phyloP scores from a whole-genome alignment of 2,888 invertebrate genomes.

The Polyploca ridens region DNA sequence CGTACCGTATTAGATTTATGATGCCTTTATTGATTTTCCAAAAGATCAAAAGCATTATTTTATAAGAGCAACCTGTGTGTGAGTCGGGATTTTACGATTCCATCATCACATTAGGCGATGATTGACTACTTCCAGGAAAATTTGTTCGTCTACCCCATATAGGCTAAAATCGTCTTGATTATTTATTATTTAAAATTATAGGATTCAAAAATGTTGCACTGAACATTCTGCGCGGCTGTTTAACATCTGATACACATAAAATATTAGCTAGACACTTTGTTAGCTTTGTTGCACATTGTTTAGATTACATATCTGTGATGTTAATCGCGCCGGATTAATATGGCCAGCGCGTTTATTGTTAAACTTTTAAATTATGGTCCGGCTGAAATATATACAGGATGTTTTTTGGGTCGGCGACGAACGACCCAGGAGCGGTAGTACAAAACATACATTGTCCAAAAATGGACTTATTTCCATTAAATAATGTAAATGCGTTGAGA shows the following conservation, averaged over 20 bases:
- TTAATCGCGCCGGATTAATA: background rate
- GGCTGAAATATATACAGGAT: background rate
- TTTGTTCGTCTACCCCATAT: background rate
- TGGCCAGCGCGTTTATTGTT: slow-evolving; percentile 4
- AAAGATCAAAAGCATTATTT: too few relatives aligned
- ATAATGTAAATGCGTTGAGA: too few relatives aligned
- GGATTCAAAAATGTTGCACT: background rate
- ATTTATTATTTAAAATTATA: background rate
- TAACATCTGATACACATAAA: slow-evolving; percentile 12
- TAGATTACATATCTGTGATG: slow-evolving; percentile 10
- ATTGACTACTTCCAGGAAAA: background rate
- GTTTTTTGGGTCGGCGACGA: too few relatives aligned
- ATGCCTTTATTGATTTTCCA: too few relatives aligned
- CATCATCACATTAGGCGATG: background rate
- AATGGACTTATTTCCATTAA: too few relatives aligned
- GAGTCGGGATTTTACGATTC: background rate
- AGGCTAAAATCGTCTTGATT: background rate
- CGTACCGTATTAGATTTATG: too few relatives aligned
- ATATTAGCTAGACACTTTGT: slow-evolving; percentile 8
- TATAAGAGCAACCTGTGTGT: too few relatives aligned
- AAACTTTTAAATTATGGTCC: slow-evolving; percentile 3
- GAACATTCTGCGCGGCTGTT: background rate
- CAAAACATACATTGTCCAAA: too few relatives aligned
- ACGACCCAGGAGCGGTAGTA: too few relatives aligned
- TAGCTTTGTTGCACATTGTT: slow-evolving; percentile 11